Percentiles rank a stretch among this genome's conserved stretches.
Evolutionary conservation across 1,140 invertebrate species (phyloP).

Genomic region (Dolichoris vasculosae): DNA sequence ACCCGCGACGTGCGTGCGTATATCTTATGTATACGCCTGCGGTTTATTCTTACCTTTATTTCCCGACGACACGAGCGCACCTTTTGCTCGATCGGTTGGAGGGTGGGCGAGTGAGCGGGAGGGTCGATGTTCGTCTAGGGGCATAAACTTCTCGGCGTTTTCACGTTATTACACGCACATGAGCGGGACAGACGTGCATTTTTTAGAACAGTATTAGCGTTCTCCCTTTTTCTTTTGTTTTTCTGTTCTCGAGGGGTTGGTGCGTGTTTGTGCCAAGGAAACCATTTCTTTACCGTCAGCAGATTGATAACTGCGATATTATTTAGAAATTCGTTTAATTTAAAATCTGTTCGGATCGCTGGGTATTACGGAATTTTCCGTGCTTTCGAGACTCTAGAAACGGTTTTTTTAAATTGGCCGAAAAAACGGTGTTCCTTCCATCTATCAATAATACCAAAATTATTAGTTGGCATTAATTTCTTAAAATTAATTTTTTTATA

Average conservation of each 20-base stretch:
- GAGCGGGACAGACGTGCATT: background rate
- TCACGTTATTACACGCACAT: constrained; percentile 9
- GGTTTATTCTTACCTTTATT: constrained; percentile 9
- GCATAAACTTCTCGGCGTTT: constrained; percentile 12
- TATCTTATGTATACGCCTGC: no score
- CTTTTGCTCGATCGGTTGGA: background rate
- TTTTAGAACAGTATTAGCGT: constrained; percentile 13
- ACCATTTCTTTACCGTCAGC: background rate
- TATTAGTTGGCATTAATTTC: no score
- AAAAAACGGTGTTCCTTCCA: no score
- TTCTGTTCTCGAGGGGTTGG: background rate
- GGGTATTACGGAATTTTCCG: background rate
- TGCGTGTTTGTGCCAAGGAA: background rate
- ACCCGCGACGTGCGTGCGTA: background rate
- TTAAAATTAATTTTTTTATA: no score
- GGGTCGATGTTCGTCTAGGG: background rate
- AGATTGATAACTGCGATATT: background rate
- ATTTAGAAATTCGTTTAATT: background rate
- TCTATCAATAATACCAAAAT: no score
- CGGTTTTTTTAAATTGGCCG: no score
- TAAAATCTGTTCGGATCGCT: background rate
- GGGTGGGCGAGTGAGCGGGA: background rate
- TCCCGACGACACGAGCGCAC: background rate
- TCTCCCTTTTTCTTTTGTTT: background rate
- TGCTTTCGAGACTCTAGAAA: no score